A percentile compares a stretch with the other conserved stretches of the same genome.
Evolutionary conservation across 2,888 invertebrate genomes (phyloP).

Genomic region (Dioctria rufipes): DNA sequence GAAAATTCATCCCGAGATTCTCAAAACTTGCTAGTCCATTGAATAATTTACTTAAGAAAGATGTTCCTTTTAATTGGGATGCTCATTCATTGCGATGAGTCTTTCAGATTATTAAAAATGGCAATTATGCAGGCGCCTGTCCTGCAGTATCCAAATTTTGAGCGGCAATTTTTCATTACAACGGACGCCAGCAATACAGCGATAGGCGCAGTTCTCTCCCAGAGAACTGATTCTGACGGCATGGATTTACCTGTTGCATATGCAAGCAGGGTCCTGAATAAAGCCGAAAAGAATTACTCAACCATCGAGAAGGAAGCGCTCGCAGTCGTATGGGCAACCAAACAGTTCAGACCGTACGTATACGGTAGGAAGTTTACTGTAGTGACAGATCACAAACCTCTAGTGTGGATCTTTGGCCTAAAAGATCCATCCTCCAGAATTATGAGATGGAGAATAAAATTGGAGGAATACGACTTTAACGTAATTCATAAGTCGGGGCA

Average conservation of each 20-base stretch:
- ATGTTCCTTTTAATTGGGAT: background rate
- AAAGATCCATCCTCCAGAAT: conserved; percentile 62
- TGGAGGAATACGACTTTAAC: conserved; percentile 62
- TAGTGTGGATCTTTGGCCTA: conserved; percentile 60
- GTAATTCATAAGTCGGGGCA: conserved; percentile 61
- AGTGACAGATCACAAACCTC: conserved; percentile 63
- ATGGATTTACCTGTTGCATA: conserved; percentile 62
- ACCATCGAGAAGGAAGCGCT: conserved; percentile 62
- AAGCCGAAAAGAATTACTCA: conserved; percentile 61
- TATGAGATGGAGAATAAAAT: conserved; percentile 62
- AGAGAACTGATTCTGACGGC: conserved; percentile 54
- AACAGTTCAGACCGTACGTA: conserved; percentile 62
- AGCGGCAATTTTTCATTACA: conserved; percentile 61
- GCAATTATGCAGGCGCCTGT: conserved; percentile 1
- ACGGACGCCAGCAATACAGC: conserved; percentile 63
- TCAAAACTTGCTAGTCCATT: background rate
- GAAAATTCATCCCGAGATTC: background rate
- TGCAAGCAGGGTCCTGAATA: conserved; percentile 28
- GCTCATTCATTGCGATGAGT: conserved; percentile 6
- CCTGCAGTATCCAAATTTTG: conserved; percentile 62
- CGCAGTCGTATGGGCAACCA: conserved; percentile 60
- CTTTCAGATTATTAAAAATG: conserved; percentile 48
- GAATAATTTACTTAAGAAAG: conserved; percentile 17
- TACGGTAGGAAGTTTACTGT: conserved; percentile 62
- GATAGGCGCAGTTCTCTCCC: conserved; percentile 62